phyloP scores from a whole-genome alignment of 1,140 invertebrate genomes.

The Bombus pyrosoma region DNA sequence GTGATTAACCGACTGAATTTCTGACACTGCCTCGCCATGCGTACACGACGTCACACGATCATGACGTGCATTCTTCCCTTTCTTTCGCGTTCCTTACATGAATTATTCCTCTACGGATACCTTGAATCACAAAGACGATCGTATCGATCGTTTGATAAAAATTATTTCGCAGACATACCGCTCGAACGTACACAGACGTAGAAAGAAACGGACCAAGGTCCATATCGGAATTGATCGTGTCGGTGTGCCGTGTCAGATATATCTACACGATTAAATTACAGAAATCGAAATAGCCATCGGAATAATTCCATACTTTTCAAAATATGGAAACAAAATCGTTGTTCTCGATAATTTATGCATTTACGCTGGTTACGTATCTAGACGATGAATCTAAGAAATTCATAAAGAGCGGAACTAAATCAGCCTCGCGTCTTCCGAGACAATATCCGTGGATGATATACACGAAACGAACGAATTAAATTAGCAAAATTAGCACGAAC shows the following conservation, averaged over 20 bases:
- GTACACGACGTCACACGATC: too few species aligned
- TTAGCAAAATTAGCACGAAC: slow-evolving; percentile 1
- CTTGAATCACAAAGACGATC: neutral
- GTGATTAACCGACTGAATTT: neutral
- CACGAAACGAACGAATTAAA: slow-evolving; percentile 9
- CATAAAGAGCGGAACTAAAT: neutral
- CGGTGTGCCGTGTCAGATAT: neutral
- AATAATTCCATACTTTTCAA: neutral
- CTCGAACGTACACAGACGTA: neutral
- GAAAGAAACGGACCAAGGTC: neutral
- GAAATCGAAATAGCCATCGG: neutral
- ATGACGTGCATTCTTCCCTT: too few species aligned
- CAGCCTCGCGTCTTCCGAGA: too few species aligned
- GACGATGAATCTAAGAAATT: neutral
- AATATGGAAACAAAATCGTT: neutral
- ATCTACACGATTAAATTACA: neutral
- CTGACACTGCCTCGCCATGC: neutral
- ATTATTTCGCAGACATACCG: too few species aligned
- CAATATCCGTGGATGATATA: neutral
- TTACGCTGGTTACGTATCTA: neutral
- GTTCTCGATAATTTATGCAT: neutral
- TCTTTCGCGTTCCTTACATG: neutral
- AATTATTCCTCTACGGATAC: neutral
- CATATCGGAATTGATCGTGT: neutral
- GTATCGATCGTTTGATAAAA: neutral